Conservation (phyloP, 35 echinoderm and acorn worm genomes). For the Apostichopus parvimensis region DNA sequence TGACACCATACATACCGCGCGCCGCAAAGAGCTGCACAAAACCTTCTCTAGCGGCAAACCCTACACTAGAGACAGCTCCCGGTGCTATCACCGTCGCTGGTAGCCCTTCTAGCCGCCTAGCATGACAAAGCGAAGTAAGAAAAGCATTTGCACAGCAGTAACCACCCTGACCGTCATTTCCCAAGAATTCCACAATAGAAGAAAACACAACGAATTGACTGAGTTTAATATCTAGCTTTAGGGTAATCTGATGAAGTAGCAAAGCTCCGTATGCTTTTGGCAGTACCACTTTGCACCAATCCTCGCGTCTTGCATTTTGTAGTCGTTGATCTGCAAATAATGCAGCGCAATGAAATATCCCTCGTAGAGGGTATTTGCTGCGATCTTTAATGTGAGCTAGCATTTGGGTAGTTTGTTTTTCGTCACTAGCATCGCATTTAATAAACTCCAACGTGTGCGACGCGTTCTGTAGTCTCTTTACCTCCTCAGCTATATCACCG, state of each 20-base stretch:
- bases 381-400: constrained; percentile 27
- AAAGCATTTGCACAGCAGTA: constrained; percentile 81
- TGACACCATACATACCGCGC: constrained; percentile 55
- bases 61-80: constrained; percentile 53
- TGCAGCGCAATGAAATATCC: constrained; percentile 82
- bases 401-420: not conserved
- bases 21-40: constrained; percentile 45
- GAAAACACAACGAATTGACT: constrained; percentile 65
- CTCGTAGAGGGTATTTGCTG: constrained; percentile 3
- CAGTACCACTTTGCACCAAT: constrained; percentile 52
- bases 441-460: not conserved
- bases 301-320: not conserved
- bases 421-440: constrained; percentile 14
- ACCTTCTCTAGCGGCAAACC: constrained; percentile 67
- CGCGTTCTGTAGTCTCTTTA: not conserved
- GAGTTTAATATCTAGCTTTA: constrained; percentile 47
- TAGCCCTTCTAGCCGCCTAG: constrained; percentile 40
- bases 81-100: constrained; percentile 63
- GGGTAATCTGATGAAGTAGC: constrained; percentile 66
- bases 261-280: constrained; percentile 75
- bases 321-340: constrained; percentile 57
- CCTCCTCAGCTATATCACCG: not conserved
- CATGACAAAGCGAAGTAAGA: constrained; percentile 37
- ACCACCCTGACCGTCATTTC: constrained; percentile 71
- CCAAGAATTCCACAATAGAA: constrained; percentile 56